These are phyloP conservation scores for Hirudo medicinalis DNA, from an alignment of 1,140 invertebrate genomes.

Conservation along the genomic window DNA sequence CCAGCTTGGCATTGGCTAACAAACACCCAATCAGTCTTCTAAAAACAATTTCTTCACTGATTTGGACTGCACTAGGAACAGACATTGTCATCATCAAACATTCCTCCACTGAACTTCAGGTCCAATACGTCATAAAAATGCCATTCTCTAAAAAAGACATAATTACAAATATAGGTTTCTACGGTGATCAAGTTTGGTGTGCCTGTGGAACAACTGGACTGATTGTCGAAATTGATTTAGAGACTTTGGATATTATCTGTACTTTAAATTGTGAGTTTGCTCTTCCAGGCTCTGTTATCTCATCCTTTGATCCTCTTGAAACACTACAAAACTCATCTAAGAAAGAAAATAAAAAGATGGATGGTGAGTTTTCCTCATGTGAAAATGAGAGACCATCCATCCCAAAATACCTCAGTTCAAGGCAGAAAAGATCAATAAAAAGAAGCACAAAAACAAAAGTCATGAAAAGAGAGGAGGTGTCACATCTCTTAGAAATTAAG, in stretches of 20 bases:
- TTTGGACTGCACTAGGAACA: too few species aligned
- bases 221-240: conserved; percentile 3
- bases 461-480: background rate
- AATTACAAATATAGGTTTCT: background rate
- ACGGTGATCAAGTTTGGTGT: conserved; percentile 8
- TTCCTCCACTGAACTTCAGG: too few species aligned
- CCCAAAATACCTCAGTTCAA: background rate
- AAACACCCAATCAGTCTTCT: too few species aligned
- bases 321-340: background rate
- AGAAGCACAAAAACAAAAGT: background rate
- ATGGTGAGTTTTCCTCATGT: background rate
- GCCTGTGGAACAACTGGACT: background rate
- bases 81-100: too few species aligned
- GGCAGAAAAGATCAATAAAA: conserved; percentile 4
- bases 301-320: background rate
- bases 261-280: background rate
- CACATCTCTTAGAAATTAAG: background rate
- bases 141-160: too few species aligned
- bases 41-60: too few species aligned
- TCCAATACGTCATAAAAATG: too few species aligned
- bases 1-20: too few species aligned
- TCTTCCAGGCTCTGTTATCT: background rate
- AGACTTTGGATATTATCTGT: conserved; percentile 3
- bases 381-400: too few species aligned
- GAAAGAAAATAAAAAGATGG: background rate